Conservation (phyloP, 2,888 invertebrate genomes). For the Sericinus montela region DNA sequence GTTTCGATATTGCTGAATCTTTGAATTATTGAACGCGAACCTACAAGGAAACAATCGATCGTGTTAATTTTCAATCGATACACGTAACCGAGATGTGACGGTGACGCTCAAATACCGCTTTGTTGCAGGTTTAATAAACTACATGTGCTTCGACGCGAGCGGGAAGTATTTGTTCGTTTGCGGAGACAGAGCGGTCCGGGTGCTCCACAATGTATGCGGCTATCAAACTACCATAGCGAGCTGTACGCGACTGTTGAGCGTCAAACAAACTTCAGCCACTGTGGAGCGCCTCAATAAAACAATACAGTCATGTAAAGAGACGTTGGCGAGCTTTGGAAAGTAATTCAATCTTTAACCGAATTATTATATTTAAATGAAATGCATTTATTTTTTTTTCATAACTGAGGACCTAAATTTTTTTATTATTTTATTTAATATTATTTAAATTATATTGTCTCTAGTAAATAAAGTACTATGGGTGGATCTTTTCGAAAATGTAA, state of each 20-base stretch:
- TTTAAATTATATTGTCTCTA: too few relatives aligned
- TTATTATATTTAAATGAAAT: not conserved
- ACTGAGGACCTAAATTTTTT: not conserved
- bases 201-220: conserved; percentile 85
- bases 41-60: conserved; percentile 20
- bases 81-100: conserved; percentile 7
- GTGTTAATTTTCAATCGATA: conserved; percentile 11
- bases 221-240: conserved; percentile 59
- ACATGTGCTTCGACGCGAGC: conserved; percentile 86
- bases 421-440: too few relatives aligned
- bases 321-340: conserved; percentile 60
- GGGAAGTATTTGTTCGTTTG: conserved; percentile 86
- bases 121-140: conserved; percentile 82
- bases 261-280: conserved; percentile 84
- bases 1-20: conserved; percentile 25
- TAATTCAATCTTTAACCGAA: conserved; percentile 24
- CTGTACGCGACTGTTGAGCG: conserved; percentile 65
- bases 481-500: too few relatives aligned
- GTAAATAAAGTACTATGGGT: too few relatives aligned
- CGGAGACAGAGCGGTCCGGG: conserved; percentile 87
- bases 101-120: conserved; percentile 16
- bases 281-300: conserved; percentile 86
- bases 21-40: conserved; percentile 22
- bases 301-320: conserved; percentile 80
- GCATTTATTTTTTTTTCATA: conserved; percentile 15